Base-by-base conservation (phyloP, 2,888 invertebrate species). In the Athripsodes cinereus region DNA sequence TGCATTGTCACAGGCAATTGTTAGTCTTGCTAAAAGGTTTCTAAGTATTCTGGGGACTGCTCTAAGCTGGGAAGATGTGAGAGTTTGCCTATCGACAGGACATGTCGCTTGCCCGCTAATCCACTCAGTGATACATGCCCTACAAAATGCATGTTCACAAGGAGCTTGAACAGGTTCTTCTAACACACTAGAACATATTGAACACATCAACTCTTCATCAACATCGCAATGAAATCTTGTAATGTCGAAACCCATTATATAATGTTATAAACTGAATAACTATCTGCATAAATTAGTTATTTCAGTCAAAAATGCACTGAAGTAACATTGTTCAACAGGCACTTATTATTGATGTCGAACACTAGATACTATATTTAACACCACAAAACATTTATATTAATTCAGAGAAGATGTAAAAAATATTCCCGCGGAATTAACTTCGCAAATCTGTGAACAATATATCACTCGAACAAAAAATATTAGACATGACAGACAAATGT, bases 121-220 rank as follows among this genome's bases (percentile, higher is more conserved):
- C 96, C 96, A 97, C 75, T 96, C 94, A 62, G 90, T 90, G 67
- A 97, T 97, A 74, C 96, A 97, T 52, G 85, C 85, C 67, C 88
- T 85, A 73, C 96, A 97, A 76, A 96, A 97, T 57, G 96, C 95
- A 78, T 97, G 96, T 72, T 97, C 96, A 74, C 96, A 97, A 53
- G 94, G 94, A 55, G 96, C 95, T 95, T 94, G 96, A 62, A 96
- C 79, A 48, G 96, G 96, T 71, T 96, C 95, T 70, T 96, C 95
- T 57, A 97, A 76, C 64, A 97, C 96, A 65, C 92, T 92, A 63
- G 94, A 92, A 76, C 96, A 97, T 75, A 97, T 96, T 65, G 96
- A 92, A 71, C 96, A 97, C 67, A 96, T 86, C 63, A 97, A 81
- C 79, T 97, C 97, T 80, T 96, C 96, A 76, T 97, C 96, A 66